Evolutionary conservation across 2,797 vertebrate genomes (phyloP).

Genomic region (Bradypodion ventrale): DNA sequence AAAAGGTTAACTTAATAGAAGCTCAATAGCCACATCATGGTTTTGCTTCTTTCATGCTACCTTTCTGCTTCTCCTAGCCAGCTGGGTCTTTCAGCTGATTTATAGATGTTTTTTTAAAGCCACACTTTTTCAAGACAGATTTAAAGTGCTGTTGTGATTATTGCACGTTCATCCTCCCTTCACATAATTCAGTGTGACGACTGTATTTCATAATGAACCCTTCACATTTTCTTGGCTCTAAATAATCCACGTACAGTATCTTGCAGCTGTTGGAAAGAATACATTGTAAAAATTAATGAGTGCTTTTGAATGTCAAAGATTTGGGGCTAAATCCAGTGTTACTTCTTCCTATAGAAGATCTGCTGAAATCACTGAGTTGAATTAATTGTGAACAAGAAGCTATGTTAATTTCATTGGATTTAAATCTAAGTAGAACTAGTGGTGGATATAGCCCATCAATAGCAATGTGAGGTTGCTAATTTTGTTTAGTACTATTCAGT

Average conservation of each 20-base stretch:
- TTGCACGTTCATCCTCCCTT: not conserved
- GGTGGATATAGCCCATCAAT: not conserved
- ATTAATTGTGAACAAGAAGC: too few species aligned
- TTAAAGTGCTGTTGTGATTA: not conserved
- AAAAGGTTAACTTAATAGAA: not conserved
- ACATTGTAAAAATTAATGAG: conserved; percentile 48
- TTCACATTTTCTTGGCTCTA: not conserved
- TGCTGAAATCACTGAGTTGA: too few species aligned
- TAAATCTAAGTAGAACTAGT: too few species aligned
- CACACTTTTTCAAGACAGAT: not conserved
- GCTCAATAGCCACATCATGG: not conserved
- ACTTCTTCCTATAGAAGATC: too few species aligned
- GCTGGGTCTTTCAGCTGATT: not conserved
- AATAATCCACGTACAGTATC: not conserved
- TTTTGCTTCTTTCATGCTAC: not conserved
- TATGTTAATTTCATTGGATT: too few species aligned
- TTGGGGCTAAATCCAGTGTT: conserved; percentile 10
- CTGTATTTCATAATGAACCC: not conserved
- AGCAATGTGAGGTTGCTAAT: too few species aligned
- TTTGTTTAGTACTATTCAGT: conserved; percentile 3
- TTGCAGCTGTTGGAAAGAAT: not conserved
- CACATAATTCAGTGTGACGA: not conserved
- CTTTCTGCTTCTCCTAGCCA: not conserved
- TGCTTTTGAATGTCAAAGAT: conserved; percentile 44
- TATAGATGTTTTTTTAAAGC: not conserved